A percentile compares a stretch with the other conserved stretches of the same genome.
These are phyloP conservation scores for Ophthalmolycus amberensis DNA, from an alignment of 2,113 vertebrate genomes.

Conservation along the genomic window DNA sequence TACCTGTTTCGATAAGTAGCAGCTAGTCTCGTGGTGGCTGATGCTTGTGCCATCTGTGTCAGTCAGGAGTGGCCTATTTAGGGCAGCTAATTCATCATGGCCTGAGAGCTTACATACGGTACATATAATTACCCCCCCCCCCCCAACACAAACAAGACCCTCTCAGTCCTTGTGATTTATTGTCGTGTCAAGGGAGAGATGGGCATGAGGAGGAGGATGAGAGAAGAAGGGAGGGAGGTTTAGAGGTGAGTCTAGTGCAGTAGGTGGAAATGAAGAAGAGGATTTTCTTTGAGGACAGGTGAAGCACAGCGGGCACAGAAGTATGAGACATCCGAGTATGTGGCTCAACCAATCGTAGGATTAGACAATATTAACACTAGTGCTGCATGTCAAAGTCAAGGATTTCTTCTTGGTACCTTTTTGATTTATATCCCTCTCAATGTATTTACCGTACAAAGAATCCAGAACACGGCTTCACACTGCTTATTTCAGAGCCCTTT, in stretches of 20 bases:
- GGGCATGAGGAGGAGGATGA: constrained; percentile 23
- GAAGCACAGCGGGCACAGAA: constrained; percentile 15
- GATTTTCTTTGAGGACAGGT: constrained; percentile 32
- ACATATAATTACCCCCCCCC: constrained; percentile 76
- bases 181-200: constrained; percentile 69
- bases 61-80: constrained; percentile 81
- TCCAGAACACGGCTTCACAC: constrained; percentile 3
- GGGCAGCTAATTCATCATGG: constrained; percentile 82
- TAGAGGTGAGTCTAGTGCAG: constrained; percentile 21
- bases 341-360: constrained; percentile 24
- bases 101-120: constrained; percentile 78
- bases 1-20: constrained; percentile 49
- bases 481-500: constrained; percentile 43
- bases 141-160: constrained; percentile 79
- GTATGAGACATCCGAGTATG: constrained; percentile 13
- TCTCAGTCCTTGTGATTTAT: constrained; percentile 79
- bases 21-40: constrained; percentile 36
- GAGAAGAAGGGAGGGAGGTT: not conserved
- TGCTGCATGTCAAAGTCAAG: constrained; percentile 44
- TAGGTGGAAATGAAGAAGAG: constrained; percentile 32
- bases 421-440: constrained; percentile 37
- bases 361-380: constrained; percentile 42
- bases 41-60: constrained; percentile 74
- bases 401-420: constrained; percentile 8
- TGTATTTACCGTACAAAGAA: constrained; percentile 23